A percentile compares a stretch with the other conserved stretches of the same genome.
These are phyloP conservation scores for Caenorhabditis doughertyi DNA, from an alignment of 2,888 invertebrate genomes.

Conservation along the genomic window DNA sequence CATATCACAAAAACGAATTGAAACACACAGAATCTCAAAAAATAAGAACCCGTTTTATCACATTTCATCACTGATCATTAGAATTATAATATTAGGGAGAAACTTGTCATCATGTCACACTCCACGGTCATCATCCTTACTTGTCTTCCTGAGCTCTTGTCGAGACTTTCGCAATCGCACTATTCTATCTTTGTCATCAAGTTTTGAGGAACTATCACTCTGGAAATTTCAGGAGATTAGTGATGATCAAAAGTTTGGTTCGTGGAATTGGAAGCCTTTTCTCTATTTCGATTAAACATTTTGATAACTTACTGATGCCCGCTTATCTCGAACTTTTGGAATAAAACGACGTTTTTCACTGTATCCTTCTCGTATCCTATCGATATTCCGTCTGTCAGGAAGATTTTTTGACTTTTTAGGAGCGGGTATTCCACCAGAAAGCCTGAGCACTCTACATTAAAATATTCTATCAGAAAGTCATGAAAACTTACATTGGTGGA, in stretches of 20 bases:
- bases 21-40: background rate
- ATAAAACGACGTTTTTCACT: constrained; percentile 49
- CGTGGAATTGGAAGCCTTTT: too few relatives aligned
- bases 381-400: constrained; percentile 43
- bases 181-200: constrained; percentile 50
- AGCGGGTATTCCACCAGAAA: constrained; percentile 37
- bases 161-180: constrained; percentile 57
- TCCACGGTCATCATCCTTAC: constrained; percentile 55
- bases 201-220: constrained; percentile 55
- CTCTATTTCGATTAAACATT: too few relatives aligned
- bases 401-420: constrained; percentile 37
- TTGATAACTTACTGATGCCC: constrained; percentile 44
- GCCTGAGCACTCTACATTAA: too few relatives aligned
- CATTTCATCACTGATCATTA: constrained; percentile 36
- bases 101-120: constrained; percentile 20
- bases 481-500: constrained; percentile 44
- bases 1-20: background rate
- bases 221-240: constrained; percentile 18
- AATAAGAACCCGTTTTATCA: constrained; percentile 30
- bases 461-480: background rate
- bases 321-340: constrained; percentile 59
- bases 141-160: constrained; percentile 60
- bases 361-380: constrained; percentile 56
- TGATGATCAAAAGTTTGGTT: too few relatives aligned
- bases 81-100: constrained; percentile 4